A percentile compares a stretch with the other conserved stretches of the same genome.
phyloP scores from a whole-genome alignment of 2,113 vertebrate genomes.

The Tetraodon nigroviridis region DNA sequence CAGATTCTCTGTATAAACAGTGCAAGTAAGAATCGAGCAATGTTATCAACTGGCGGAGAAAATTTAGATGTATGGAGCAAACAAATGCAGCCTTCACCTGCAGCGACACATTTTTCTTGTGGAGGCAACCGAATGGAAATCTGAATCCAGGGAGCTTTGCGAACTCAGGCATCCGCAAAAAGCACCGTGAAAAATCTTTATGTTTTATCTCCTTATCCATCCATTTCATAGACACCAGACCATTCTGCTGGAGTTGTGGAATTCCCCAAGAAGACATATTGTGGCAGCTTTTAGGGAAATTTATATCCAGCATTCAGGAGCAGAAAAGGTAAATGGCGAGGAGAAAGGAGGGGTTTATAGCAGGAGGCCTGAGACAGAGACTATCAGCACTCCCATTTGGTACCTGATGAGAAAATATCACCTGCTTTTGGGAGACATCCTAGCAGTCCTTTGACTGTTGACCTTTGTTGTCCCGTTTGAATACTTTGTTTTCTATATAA shows the following conservation, averaged over 20 bases:
- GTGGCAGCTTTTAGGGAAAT: constrained; percentile 68
- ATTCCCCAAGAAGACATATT: constrained; percentile 71
- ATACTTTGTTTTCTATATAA: too few species aligned
- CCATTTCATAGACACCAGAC: constrained; percentile 58
- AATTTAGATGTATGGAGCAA: constrained; percentile 46
- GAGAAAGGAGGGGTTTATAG: constrained; percentile 36
- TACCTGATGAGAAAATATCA: constrained; percentile 52
- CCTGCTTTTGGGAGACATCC: not conserved
- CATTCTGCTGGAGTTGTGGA: constrained; percentile 64
- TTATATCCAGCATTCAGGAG: constrained; percentile 63
- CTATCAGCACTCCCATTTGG: constrained; percentile 48
- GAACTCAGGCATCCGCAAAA: constrained; percentile 35
- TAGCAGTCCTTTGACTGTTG: not conserved
- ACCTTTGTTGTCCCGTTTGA: too few species aligned
- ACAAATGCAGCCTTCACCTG: constrained; percentile 46
- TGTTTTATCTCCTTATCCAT: constrained; percentile 55
- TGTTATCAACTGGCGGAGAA: constrained; percentile 16
- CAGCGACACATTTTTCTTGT: constrained; percentile 56
- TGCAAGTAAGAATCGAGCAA: constrained; percentile 38
- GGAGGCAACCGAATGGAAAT: constrained; percentile 28
- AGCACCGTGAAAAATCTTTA: constrained; percentile 43
- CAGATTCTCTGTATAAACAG: constrained; percentile 43
- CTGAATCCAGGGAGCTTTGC: constrained; percentile 33
- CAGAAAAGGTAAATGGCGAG: constrained; percentile 47
- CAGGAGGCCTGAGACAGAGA: constrained; percentile 38